Base-by-base conservation (phyloP, 2,797 vertebrate genomes). In the Octomys mimax region DNA sequence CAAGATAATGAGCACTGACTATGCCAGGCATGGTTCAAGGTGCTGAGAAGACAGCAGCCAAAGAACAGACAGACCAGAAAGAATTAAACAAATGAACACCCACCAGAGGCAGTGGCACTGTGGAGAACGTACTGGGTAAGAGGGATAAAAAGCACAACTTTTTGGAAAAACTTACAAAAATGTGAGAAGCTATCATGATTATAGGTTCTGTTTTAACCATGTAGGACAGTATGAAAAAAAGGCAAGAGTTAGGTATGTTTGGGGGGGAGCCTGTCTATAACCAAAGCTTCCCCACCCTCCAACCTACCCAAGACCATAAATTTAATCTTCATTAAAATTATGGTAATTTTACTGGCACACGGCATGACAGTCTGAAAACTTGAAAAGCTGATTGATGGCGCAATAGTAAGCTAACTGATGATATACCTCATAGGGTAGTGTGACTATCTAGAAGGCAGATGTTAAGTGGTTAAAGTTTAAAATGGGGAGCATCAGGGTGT, bases 311-410 rank as follows among this genome's bases (percentile, higher is more conserved):
- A 83, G 24, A 66, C 46, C 2, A 73, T 0, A 46, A 24, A 77
- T 79, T 96, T 18, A 78, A 73, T 92, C n/a, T 88, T 62, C 68
- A 66, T 90, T 68, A 42, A 88, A 92, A 33, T 73, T 84, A 57
- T 78, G 87, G 52, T 64, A 62, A 64, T 80, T 88, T 95, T 86
- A 92, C 39, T 90, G 94, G 1, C 87, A 93, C 70, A 83, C 78
- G 85, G 87, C 2, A 0, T 68, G 36, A 92, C 62, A 81, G 1
- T 73, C 70, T 89, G 28, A 57, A 42, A 88, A 92, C 68, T 24
- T 3, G 90, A 96, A 61, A 26, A 73, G 28, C 88, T 39, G 21
- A 61, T 61, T 61, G n/a, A 28, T 1, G 61, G 49, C 49, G 11
- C 49, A 39, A 39, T 39, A 39, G 39, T 39, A 39, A 39, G 4